phyloP scores from a whole-genome alignment of 2,113 vertebrate genomes.

The Lethenteron reissneri region DNA sequence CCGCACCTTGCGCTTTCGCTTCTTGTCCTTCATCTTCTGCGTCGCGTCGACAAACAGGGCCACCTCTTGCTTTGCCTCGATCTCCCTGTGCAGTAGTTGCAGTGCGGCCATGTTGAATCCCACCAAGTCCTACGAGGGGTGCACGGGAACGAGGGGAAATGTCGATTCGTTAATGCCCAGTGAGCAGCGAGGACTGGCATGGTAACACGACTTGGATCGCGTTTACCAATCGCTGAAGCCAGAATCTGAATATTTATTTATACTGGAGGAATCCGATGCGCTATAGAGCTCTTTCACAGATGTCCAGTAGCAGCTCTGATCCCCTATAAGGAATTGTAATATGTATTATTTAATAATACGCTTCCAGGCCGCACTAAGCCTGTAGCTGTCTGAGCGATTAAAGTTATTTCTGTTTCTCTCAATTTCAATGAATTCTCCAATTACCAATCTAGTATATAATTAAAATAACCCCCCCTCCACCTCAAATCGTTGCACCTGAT shows the following conservation, averaged over 20 bases:
- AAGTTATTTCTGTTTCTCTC: too few species aligned
- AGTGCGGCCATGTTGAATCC: conserved; percentile 79
- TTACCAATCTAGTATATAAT: too few species aligned
- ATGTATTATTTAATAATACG: too few species aligned
- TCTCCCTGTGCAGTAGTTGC: conserved; percentile 60
- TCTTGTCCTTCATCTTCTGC: conserved; percentile 47
- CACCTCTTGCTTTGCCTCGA: conserved; percentile 69
- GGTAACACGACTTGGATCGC: too few species aligned
- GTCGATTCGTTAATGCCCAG: neutral
- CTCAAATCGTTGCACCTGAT: too few species aligned
- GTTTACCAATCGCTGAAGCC: neutral
- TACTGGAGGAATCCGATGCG: too few species aligned
- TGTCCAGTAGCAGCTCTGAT: neutral
- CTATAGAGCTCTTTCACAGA: too few species aligned
- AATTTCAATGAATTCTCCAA: too few species aligned
- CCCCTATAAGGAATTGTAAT: too few species aligned
- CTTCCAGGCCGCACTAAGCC: too few species aligned
- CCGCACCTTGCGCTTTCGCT: conserved; percentile 50
- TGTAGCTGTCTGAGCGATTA: too few species aligned
- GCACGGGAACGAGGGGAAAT: conserved; percentile 6
- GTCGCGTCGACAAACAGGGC: conserved; percentile 78
- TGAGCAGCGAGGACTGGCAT: neutral
- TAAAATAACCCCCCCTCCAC: too few species aligned
- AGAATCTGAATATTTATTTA: neutral
- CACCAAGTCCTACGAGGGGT: conserved; percentile 40